These are phyloP conservation scores for Entomobrya proxima DNA, from an alignment of 2,888 invertebrate genomes.

Conservation along the genomic window DNA sequence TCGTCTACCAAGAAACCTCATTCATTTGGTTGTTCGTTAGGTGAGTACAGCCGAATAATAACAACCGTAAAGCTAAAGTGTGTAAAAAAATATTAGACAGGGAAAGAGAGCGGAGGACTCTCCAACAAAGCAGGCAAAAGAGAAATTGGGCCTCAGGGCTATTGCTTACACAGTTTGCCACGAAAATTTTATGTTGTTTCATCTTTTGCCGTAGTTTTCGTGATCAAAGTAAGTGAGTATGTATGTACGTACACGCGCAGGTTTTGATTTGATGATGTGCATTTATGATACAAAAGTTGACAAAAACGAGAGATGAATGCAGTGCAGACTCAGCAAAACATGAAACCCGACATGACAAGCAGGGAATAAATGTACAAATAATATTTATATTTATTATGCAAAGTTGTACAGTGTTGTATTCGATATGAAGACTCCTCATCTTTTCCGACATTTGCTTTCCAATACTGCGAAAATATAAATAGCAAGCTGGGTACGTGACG, in stretches of 20 bases:
- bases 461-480: no score
- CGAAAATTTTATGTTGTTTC: not conserved
- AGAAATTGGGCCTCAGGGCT: not conserved
- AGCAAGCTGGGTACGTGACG: no score
- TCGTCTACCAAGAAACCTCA: slow-evolving; percentile 39
- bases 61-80: no score
- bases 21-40: not conserved
- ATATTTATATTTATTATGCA: slow-evolving; percentile 34
- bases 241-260: no score
- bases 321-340: slow-evolving; percentile 2
- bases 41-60: no score
- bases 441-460: not conserved
- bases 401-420: no score
- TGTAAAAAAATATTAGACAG: not conserved
- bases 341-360: not conserved
- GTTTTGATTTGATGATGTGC: not conserved
- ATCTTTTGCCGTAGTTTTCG: not conserved
- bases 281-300: not conserved
- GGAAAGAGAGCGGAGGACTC: no score
- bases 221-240: not conserved
- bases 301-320: not conserved
- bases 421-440: no score
- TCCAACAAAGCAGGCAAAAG: not conserved
- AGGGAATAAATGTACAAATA: slow-evolving; percentile 19
- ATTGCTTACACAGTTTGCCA: not conserved